Evolutionary conservation across 2,797 vertebrate species (phyloP), one percentile per base, ranked within the genome.

Genomic region (Chelidonichthys spinosus): DNA sequence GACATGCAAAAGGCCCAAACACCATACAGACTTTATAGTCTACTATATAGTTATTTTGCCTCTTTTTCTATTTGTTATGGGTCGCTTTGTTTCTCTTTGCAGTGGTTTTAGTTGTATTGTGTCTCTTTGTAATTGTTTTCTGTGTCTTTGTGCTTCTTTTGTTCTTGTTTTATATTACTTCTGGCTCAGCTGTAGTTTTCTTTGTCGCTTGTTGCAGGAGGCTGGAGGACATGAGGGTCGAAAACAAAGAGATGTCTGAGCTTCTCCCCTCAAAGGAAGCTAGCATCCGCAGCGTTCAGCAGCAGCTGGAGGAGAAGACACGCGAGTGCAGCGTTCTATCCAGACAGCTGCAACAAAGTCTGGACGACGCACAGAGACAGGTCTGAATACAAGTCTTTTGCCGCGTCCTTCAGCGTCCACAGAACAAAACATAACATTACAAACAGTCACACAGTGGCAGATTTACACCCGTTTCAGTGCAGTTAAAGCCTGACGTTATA

Each of bases 351-450:
- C 96, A 97, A 78, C 92, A 94, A 2, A 90, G 95, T 60, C 93
- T 97, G 67, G 96, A 96, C 1, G 96, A 97, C 11, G 91, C 95
- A 4, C 95, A 94, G 83, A 95, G 78, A 92, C 96, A 98, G 94
- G 97, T 97, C 42, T 73, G 92, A 14, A 63, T 7, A n/a, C 6
- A 6, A 14, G 2, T 54, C n/a, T 43, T 11, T 32, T 0, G 39
- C 3, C 14, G 5, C 15, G 14, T 42, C 40, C 35, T 40, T 56
- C 42, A 35, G 61, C 2, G 11, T 39, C 11, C 46, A 52, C 17
- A 25, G 11, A 52, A 44, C 66, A 25, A 17, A 11, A 7, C 54
- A 15, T n/a, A 3, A 59, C n/a, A 40, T 7, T 4, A 59, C 37
- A 42, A 25, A 25, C 25, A 25, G 25, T 25, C 25, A 25, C 25